Evolutionary conservation across 1,140 invertebrate species (phyloP).

Genomic region (Achroia grisella): DNA sequence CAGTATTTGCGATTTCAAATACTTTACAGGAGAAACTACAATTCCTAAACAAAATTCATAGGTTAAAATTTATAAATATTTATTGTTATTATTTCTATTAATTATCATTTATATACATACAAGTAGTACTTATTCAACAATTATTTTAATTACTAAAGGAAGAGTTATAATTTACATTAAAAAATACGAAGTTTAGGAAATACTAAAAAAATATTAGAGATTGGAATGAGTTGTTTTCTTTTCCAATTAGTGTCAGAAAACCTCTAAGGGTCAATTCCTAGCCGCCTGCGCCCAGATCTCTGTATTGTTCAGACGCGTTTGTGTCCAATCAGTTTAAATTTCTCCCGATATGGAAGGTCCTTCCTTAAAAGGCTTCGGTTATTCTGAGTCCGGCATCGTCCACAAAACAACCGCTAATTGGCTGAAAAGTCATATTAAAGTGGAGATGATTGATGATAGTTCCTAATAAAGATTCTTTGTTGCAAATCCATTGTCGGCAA

Average conservation of each 20-base stretch:
- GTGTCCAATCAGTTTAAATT: slow-evolving; percentile 59
- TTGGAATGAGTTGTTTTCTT: too few species aligned
- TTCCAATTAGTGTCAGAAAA: slow-evolving; percentile 46
- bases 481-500: not conserved
- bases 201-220: too few species aligned
- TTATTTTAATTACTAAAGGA: too few species aligned
- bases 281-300: slow-evolving; percentile 16
- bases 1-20: too few species aligned
- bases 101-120: too few species aligned
- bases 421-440: slow-evolving; percentile 33
- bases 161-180: too few species aligned
- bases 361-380: slow-evolving; percentile 36
- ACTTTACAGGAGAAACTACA: too few species aligned
- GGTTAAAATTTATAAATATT: too few species aligned
- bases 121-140: too few species aligned
- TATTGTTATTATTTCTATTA: too few species aligned
- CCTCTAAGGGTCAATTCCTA: slow-evolving; percentile 35
- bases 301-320: slow-evolving; percentile 52
- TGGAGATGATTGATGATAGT: slow-evolving; percentile 27
- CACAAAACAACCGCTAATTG: slow-evolving; percentile 37
- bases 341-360: slow-evolving; percentile 36
- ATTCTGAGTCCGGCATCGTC: slow-evolving; percentile 14
- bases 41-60: too few species aligned
- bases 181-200: too few species aligned
- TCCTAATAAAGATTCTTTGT: slow-evolving; percentile 1